Evolutionary conservation across 2,113 vertebrate genomes (phyloP), one percentile per base, ranked within the genome.

Genomic region (Felis chaus): DNA sequence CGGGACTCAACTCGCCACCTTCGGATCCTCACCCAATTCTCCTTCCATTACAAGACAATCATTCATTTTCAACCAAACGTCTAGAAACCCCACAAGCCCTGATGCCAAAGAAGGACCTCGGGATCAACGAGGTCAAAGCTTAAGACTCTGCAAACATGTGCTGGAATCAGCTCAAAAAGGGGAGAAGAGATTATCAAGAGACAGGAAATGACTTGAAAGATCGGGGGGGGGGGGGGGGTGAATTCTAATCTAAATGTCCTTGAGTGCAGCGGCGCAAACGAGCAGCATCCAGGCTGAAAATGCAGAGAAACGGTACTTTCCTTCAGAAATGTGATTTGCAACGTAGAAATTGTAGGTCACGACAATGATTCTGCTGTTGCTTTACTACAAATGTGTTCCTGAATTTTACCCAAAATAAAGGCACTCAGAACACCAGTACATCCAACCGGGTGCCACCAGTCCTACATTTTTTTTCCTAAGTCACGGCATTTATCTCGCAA

Each of bases 91-190:
- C 23, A 29, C 21, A 27, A 50, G 50, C 69, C 76, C 83, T 61
- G 41, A 57, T 4, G 50, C 50, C 80, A 13, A 71, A 61, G 84
- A 36, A 81, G 81, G 80, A 71, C 79, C 89, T 80, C 25, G 45
- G 95, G 87, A 80, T 88, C 91, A 53, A 11, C 23, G 27, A 66
- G 96, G 88, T 94, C 93, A 87, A 29, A 83, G 16, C 90, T 86
- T 36, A 36, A 80, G 93, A 74, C 73, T 78, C 88, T 18, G 86
- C 69, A 53, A 94, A 89, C 78, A 73, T 1, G n/a, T 10, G 4
- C 1, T 83, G 83, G 78, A 90, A 66, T 82, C 41, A 5, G 82
- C 27, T 82, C 86, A 71, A 48, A 86, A 68, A 1, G 33, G 45
- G 57, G 61, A 61, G 68, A 69, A 33, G 65, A 71, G 73, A 94